Conservation (phyloP, 2,113 vertebrate species). For the Smithornis capensis region DNA sequence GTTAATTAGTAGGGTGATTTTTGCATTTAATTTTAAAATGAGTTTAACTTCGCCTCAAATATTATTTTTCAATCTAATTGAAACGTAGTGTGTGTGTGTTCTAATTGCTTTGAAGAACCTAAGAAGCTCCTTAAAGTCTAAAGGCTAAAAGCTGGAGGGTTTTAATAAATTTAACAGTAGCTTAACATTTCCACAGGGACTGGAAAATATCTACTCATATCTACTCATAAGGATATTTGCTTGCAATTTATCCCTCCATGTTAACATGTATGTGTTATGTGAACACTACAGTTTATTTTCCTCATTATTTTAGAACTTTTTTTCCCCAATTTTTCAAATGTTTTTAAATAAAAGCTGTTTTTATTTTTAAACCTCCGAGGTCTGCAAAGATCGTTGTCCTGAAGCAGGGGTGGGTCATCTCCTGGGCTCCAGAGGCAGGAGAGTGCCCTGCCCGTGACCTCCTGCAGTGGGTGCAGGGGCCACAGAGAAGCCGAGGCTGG, state of each 20-base stretch:
- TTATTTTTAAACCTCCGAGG: background rate
- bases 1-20: background rate
- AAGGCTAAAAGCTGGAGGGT: conserved; percentile 17
- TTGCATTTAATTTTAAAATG: background rate
- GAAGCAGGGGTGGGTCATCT: background rate
- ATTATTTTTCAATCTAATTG: background rate
- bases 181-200: background rate
- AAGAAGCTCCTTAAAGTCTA: background rate
- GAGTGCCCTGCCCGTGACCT: background rate
- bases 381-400: background rate
- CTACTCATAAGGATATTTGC: background rate
- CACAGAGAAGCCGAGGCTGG: background rate
- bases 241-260: background rate
- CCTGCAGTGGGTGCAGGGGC: fast-evolving
- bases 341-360: background rate
- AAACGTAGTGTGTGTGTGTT: background rate
- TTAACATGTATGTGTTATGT: fast-evolving
- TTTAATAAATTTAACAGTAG: conserved; percentile 50
- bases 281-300: background rate
- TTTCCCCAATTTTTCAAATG: background rate
- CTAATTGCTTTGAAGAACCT: conserved; percentile 22
- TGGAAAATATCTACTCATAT: background rate
- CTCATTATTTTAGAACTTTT: background rate
- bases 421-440: background rate
- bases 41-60: background rate